Conservation (phyloP, 2,888 invertebrate species). For the Odontomyia ornata region DNA sequence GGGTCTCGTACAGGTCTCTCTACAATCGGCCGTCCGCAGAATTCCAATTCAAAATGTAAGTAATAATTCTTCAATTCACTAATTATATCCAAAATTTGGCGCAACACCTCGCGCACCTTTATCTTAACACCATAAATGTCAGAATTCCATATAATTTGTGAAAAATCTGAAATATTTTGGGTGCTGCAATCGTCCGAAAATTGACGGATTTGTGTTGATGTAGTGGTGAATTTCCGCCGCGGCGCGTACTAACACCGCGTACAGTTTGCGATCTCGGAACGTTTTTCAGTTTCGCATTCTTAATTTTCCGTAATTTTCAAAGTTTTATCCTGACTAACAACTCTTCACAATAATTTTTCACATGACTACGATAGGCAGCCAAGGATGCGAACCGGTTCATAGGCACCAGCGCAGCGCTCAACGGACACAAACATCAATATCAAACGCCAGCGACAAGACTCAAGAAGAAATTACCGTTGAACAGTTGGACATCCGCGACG, state of each 20-base stretch:
- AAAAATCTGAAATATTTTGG: no score
- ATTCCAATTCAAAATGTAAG: constrained; percentile 63
- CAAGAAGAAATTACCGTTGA: constrained; percentile 54
- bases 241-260: not conserved
- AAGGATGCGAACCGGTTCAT: constrained; percentile 2
- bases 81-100: no score
- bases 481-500: not conserved
- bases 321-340: not conserved
- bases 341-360: not conserved
- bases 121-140: no score
- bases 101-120: no score
- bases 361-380: not conserved
- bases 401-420: constrained; percentile 25
- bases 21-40: constrained; percentile 61
- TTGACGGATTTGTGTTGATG: not conserved
- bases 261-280: no score
- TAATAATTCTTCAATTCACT: constrained; percentile 51
- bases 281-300: not conserved
- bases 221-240: not conserved
- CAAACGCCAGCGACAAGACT: constrained; percentile 5
- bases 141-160: no score
- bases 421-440: constrained; percentile 17
- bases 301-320: not conserved
- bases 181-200: no score
- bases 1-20: constrained; percentile 69